Conservation (phyloP, 1,140 invertebrate species). For the Hycleus phaleratus region DNA sequence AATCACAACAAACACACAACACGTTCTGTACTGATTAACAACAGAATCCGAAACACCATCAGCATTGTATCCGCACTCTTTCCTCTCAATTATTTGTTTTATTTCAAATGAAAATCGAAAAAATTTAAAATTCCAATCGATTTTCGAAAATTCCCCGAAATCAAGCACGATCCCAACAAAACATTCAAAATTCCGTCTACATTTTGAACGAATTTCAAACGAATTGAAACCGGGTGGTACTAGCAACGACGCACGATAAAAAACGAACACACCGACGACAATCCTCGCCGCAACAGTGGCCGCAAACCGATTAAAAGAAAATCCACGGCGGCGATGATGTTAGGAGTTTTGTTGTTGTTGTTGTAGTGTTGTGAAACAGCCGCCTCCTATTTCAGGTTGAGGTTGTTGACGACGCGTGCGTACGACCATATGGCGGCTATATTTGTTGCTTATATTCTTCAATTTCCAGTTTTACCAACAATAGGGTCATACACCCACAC, state of each 20-base stretch:
- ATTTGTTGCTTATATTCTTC: background rate
- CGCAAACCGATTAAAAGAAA: slow-evolving; percentile 8
- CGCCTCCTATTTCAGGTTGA: slow-evolving; percentile 2
- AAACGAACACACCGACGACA: background rate
- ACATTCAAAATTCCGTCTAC: slow-evolving; percentile 1
- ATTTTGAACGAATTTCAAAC: slow-evolving; percentile 3
- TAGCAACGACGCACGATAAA: too few species aligned
- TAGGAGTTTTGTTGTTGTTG: too few species aligned
- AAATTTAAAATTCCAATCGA: too few species aligned
- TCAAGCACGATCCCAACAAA: too few species aligned
- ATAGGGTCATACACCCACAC: slow-evolving; percentile 24
- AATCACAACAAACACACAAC: background rate
- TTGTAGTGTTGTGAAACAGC: slow-evolving; percentile 3
- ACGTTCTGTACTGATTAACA: slow-evolving; percentile 4
- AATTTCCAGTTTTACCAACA: slow-evolving; percentile 1
- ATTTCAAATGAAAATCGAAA: background rate
- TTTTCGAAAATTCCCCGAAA: too few species aligned
- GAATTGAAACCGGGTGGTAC: background rate
- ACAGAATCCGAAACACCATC: slow-evolving; percentile 4
- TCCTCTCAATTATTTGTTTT: too few species aligned
- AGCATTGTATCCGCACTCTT: background rate
- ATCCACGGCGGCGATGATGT: too few species aligned
- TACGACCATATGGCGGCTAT: background rate
- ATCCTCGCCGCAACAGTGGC: slow-evolving; percentile 2
- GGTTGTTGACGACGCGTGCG: slow-evolving; percentile 3